Percentiles rank a stretch among this genome's conserved stretches.
Evolutionary conservation across 2,888 invertebrate species (phyloP).

Genomic region (Cordilura impudica): DNA sequence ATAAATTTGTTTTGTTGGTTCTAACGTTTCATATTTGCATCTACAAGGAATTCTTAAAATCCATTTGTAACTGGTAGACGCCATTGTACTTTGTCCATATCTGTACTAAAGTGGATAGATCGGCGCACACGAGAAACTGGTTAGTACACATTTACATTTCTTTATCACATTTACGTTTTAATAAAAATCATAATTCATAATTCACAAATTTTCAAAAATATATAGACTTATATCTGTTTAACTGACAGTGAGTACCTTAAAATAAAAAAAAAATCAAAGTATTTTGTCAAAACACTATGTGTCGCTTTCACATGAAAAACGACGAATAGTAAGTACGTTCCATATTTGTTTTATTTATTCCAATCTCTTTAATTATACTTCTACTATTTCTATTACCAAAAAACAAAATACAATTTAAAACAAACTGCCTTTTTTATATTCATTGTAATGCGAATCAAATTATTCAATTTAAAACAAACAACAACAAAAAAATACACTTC

Average conservation of each 20-base stretch:
- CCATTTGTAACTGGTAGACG: too few species aligned
- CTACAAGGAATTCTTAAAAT: too few species aligned
- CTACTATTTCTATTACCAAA: conserved; percentile 48
- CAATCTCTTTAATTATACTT: conserved; percentile 52
- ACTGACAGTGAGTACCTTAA: conserved; percentile 59
- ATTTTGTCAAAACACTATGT: conserved; percentile 45
- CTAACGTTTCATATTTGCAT: too few species aligned
- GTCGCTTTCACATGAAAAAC: conserved; percentile 56
- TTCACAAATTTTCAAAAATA: conserved; percentile 29
- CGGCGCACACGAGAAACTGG: conserved; percentile 13
- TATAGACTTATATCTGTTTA: conserved; percentile 38
- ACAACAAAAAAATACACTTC: conserved; percentile 47
- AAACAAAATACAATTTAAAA: conserved; percentile 55
- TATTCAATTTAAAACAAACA: conserved; percentile 54
- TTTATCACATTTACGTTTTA: conserved; percentile 26
- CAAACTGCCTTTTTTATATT: conserved; percentile 65
- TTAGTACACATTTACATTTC: conserved; percentile 63
- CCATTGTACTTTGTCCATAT: conserved; percentile 47
- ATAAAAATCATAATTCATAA: conserved; percentile 31
- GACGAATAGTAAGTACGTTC: conserved; percentile 64
- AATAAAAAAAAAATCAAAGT: not conserved
- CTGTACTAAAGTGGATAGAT: conserved; percentile 14
- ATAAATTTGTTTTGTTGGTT: too few species aligned
- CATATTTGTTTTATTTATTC: conserved; percentile 59
- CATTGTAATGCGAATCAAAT: conserved; percentile 74